These are phyloP conservation scores for Arge pagana DNA, from an alignment of 2,888 invertebrate species.

Conservation along the genomic window DNA sequence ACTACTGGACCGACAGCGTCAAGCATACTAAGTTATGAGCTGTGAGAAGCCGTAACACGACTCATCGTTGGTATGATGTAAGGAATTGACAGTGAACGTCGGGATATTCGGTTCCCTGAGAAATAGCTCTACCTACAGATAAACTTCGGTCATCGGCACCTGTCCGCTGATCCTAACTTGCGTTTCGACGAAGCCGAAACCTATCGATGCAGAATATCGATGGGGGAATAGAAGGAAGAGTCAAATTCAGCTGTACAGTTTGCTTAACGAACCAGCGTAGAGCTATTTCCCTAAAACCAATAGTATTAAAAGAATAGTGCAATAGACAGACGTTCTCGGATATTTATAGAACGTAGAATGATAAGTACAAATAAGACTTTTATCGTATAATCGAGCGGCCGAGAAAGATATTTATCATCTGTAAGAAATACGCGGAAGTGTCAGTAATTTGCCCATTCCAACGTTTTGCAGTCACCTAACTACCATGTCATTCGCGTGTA, in stretches of 20 bases:
- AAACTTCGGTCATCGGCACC: slow-evolving; percentile 5
- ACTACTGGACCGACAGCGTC: slow-evolving; percentile 91
- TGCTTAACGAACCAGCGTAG: slow-evolving; percentile 27
- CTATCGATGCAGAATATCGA: too few relatives aligned
- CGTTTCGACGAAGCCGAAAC: neutral
- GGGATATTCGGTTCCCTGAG: slow-evolving; percentile 38
- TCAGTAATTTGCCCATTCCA: too few relatives aligned
- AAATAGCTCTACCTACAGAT: slow-evolving; percentile 34
- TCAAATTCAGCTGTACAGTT: slow-evolving; percentile 23
- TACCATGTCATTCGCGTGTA: too few relatives aligned
- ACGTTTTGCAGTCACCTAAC: too few relatives aligned
- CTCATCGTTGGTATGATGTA: too few relatives aligned
- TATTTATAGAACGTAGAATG: slow-evolving; percentile 29
- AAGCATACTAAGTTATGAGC: slow-evolving; percentile 84
- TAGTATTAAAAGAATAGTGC: slow-evolving; percentile 40
- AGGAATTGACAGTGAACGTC: slow-evolving; percentile 38
- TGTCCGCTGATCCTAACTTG: neutral
- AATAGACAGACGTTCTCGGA: slow-evolving; percentile 45
- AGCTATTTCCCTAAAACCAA: neutral
- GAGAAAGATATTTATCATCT: too few relatives aligned
- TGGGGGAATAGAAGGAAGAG: too few relatives aligned
- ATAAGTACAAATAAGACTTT: slow-evolving; percentile 42
- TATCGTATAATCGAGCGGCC: too few relatives aligned
- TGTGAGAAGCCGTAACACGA: too few relatives aligned
- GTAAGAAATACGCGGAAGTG: too few relatives aligned